Conservation (phyloP, 2,888 invertebrate species). For the Heliconius aoede region DNA sequence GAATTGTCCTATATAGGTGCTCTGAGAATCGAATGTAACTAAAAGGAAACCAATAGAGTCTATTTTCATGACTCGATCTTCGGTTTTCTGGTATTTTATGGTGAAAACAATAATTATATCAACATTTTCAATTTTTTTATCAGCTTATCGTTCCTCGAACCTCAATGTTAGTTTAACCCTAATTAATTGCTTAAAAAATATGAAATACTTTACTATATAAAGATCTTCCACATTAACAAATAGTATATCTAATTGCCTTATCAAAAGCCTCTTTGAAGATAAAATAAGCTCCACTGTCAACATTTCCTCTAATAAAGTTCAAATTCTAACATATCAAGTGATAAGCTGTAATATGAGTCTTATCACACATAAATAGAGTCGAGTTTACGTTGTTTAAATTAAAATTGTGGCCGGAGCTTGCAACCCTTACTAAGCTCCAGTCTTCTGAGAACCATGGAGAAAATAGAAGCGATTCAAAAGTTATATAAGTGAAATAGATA, state of each 20-base stretch:
- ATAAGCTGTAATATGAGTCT: neutral
- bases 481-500: neutral
- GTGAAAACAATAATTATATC: too few species aligned
- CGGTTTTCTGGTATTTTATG: too few species aligned
- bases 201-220: neutral
- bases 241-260: neutral
- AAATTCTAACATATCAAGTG: neutral
- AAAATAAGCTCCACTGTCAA: neutral
- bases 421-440: neutral
- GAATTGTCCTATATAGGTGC: neutral
- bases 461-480: neutral
- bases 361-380: neutral
- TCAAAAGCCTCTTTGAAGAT: neutral
- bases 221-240: neutral
- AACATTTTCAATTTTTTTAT: too few species aligned
- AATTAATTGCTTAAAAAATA: neutral
- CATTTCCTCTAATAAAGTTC: constrained; percentile 1
- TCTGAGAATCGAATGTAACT: neutral
- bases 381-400: neutral
- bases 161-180: neutral
- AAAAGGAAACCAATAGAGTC: neutral
- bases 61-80: neutral
- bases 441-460: constrained; percentile 11
- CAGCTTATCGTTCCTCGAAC: neutral
- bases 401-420: neutral